A percentile compares a stretch with the other conserved stretches of the same genome.
Conservation (phyloP, 2,797 vertebrate species). For the Rhynchonycteris naso region DNA sequence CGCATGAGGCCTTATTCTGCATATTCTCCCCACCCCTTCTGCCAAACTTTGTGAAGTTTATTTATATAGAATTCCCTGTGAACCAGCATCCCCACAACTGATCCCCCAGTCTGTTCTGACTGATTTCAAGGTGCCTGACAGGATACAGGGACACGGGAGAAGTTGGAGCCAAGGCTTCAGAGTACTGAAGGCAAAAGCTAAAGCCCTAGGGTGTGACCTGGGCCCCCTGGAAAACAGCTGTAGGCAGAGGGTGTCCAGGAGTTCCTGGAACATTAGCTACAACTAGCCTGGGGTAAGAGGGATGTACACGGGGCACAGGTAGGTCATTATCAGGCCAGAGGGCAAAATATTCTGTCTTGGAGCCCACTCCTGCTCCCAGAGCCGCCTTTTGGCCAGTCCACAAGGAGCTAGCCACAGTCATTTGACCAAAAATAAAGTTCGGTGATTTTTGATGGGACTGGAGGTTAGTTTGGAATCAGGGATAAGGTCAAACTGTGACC, state of each 20-base stretch:
- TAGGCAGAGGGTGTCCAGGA: too few relatives aligned
- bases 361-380: not conserved
- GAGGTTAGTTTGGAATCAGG: not conserved
- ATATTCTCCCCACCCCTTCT: not conserved
- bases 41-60: not conserved
- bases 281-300: not conserved
- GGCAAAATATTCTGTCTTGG: not conserved
- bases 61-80: not conserved
- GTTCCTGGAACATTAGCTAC: not conserved
- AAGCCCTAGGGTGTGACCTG: not conserved
- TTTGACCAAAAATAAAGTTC: not conserved
- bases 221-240: not conserved
- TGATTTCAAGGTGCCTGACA: not conserved
- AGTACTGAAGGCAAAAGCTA: not conserved
- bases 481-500: not conserved
- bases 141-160: not conserved
- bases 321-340: not conserved
- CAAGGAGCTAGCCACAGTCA: not conserved
- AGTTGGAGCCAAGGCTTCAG: not conserved
- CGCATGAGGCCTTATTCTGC: not conserved
- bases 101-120: not conserved
- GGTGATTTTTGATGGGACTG: not conserved
- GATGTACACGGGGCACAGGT: too few relatives aligned
- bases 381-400: not conserved
- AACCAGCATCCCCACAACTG: not conserved